Conservation (phyloP, 2,797 vertebrate genomes). For the Mastacembelus armatus region DNA sequence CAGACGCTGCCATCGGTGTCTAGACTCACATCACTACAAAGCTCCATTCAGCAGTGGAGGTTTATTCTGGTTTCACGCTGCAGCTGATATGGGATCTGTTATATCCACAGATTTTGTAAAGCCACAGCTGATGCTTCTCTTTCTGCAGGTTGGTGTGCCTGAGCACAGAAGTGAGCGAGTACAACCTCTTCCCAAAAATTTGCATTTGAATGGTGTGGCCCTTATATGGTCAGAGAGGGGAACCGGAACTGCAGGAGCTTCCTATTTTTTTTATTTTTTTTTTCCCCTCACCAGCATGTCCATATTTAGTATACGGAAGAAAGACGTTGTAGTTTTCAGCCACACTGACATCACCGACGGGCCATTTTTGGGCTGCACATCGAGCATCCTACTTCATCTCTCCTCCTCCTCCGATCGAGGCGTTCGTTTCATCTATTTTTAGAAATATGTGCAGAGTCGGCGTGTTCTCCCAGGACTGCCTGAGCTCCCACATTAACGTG, state of each 20-base stretch:
- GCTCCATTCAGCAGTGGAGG: too few species aligned
- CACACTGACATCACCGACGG: slow-evolving; percentile 73
- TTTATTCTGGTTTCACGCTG: too few species aligned
- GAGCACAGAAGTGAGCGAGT: slow-evolving; percentile 7
- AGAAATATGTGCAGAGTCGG: slow-evolving; percentile 61
- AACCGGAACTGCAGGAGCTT: slow-evolving; percentile 80
- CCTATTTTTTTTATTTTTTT: slow-evolving; percentile 38
- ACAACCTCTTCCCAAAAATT: slow-evolving; percentile 26
- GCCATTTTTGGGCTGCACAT: slow-evolving; percentile 74
- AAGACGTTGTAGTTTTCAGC: slow-evolving; percentile 50
- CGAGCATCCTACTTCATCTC: slow-evolving; percentile 31
- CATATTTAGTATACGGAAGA: slow-evolving; percentile 72
- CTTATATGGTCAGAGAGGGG: slow-evolving; percentile 70
- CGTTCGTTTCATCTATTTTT: slow-evolving; percentile 80
- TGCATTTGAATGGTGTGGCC: slow-evolving; percentile 50
- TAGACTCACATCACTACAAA: too few species aligned
- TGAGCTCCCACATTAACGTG: slow-evolving; percentile 68
- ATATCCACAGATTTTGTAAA: neutral
- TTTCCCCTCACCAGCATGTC: slow-evolving; percentile 33
- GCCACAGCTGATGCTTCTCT: neutral
- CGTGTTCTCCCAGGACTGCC: slow-evolving; percentile 73
- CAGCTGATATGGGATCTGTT: neutral
- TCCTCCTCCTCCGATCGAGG: slow-evolving; percentile 59
- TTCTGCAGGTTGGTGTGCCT: neutral
- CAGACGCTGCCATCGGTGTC: too few species aligned